phyloP scores from a whole-genome alignment of 2,113 vertebrate genomes.

The human region DNA sequence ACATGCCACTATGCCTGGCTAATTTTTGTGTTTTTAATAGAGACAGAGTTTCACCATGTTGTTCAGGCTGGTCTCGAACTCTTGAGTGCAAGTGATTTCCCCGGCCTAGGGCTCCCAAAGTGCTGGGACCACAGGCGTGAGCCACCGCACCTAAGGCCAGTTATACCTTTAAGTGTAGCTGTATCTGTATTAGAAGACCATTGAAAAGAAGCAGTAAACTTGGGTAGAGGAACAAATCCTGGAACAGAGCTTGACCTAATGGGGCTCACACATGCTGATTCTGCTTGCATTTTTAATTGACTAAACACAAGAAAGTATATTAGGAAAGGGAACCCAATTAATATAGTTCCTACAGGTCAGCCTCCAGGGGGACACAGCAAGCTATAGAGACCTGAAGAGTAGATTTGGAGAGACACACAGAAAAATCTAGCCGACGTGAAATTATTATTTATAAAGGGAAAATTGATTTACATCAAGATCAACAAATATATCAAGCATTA shows the following conservation, averaged over 20 bases:
- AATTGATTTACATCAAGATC: neutral
- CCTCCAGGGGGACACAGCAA: neutral
- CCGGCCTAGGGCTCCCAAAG: too few species aligned
- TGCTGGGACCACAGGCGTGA: too few species aligned
- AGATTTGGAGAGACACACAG: neutral
- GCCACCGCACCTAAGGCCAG: too few species aligned
- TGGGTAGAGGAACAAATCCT: neutral
- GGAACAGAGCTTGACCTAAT: neutral
- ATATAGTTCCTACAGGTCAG: neutral
- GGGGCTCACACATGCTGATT: neutral
- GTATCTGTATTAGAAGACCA: neutral
- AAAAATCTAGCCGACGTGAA: neutral
- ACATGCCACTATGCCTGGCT: too few species aligned
- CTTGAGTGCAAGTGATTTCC: too few species aligned
- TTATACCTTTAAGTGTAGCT: neutral
- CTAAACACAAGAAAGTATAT: neutral
- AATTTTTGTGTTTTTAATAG: too few species aligned
- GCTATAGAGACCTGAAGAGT: neutral
- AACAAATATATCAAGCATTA: neutral
- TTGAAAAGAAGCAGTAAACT: neutral
- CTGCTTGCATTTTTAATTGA: neutral
- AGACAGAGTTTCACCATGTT: too few species aligned
- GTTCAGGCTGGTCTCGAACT: too few species aligned
- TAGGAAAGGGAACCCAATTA: neutral
- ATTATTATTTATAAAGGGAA: neutral